These are phyloP conservation scores for Drosophila malerkotliana DNA, from an alignment of 1,140 invertebrate species.

Conservation along the genomic window DNA sequence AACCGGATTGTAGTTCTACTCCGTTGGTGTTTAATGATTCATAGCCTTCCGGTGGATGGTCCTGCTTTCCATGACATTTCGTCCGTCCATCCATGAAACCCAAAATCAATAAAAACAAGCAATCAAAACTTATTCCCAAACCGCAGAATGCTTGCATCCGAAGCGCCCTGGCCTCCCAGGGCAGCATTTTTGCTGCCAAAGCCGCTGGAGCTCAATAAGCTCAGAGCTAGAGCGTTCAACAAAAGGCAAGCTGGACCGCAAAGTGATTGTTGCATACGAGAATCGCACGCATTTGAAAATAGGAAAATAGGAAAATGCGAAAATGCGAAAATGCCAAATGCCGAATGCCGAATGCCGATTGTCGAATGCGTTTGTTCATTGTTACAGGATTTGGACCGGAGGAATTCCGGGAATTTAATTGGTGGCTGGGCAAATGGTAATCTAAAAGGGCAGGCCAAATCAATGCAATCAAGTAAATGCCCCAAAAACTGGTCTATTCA, in stretches of 20 bases:
- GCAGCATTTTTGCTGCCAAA: conserved; percentile 17
- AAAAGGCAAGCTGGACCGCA: conserved; percentile 31
- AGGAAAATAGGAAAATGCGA: conserved; percentile 34
- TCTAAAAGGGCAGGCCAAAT: conserved; percentile 9
- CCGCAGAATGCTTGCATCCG: conserved; percentile 23
- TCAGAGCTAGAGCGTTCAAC: conserved; percentile 29
- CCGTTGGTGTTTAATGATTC: too few species aligned
- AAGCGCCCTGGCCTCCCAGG: not conserved
- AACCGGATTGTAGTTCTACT: not conserved
- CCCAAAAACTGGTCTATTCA: conserved; percentile 37
- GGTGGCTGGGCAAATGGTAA: conserved; percentile 7
- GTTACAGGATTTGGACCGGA: conserved; percentile 1
- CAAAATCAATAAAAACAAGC: conserved; percentile 19
- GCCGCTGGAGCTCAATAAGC: conserved; percentile 6
- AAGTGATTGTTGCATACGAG: conserved; percentile 50
- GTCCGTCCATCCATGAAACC: too few species aligned
- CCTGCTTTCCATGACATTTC: too few species aligned
- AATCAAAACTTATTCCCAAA: conserved; percentile 28
- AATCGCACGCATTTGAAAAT: conserved; percentile 39
- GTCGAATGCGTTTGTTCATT: conserved; percentile 36
- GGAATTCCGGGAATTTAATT: conserved; percentile 45
- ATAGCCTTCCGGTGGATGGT: too few species aligned
- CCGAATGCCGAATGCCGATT: conserved; percentile 36
- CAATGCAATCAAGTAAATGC: conserved; percentile 74
- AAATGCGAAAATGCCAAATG: too few species aligned